Base-by-base conservation (phyloP, 2,888 invertebrate species). In the Gnatocerus cornutus region DNA sequence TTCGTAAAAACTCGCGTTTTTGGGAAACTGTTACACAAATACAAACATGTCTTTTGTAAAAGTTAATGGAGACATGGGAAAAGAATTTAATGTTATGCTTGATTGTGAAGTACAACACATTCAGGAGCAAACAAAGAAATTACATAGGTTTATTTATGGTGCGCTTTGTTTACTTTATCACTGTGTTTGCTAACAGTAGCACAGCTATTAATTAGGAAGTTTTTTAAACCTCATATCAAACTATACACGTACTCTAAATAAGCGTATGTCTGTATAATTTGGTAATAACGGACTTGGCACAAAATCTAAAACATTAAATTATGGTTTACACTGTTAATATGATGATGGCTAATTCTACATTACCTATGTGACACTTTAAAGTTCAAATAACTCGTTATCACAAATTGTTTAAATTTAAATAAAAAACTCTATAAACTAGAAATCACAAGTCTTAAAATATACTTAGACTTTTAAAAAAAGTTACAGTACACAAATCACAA, bases 401-500 rank as follows among this genome's bases (percentile, higher is more conserved):
- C 66, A 30, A 53, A 73, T 70, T 66, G 73, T 73, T 66, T 59
- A 69, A 62, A 41, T 41, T 63, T 63, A 43, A 69, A 73, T 62
- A 69, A 71, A 64, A 63, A 21, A 21, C 61, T 41, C 72, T 74
- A 74, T 71, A 73, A 73, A 70, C 77, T 77, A 77, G 73, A 71
- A 75, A 77, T 77, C 77, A 77, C 77, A 77, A 77, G 73, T 75
- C 74, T 76, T 74, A 74, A 56, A 62, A 50, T 53, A 73, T 41
- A 41, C 56, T 65, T n/a, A 16, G 37, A 56, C 43, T 56, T 21
- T 43, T 56, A 14, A 56, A 67, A 66, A 70, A 69, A 73, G 71
- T 74, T 75, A 77, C 73, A 78, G 55, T 75, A 78, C 72, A 76
- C 71, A 75, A 77, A 79, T 79, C 79, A 79, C 79, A 79, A 78